These are phyloP conservation scores for Lathamus discolor DNA, from an alignment of 2,113 vertebrate genomes.

Conservation along the genomic window DNA sequence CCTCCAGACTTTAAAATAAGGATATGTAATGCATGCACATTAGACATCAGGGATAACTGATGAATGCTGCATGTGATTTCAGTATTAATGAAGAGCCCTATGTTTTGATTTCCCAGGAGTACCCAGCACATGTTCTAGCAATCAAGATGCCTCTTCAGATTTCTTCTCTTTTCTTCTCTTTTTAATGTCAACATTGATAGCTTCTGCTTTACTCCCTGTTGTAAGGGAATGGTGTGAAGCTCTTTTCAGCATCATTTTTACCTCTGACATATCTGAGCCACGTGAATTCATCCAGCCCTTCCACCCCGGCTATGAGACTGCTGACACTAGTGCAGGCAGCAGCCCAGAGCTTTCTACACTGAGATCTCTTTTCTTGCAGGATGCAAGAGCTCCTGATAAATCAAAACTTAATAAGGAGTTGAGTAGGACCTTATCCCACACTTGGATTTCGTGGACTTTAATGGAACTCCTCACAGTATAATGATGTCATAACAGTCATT, in stretches of 20 bases:
- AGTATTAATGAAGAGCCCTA: slow-evolving; percentile 27
- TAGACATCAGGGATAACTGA: not conserved
- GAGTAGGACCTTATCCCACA: not conserved
- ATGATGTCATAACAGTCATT: not conserved
- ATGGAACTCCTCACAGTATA: not conserved
- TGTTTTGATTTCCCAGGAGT: slow-evolving; percentile 42
- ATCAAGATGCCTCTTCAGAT: slow-evolving; percentile 31
- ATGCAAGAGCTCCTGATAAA: not conserved
- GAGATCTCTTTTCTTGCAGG: not conserved
- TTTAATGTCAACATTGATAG: not conserved
- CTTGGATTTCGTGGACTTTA: not conserved
- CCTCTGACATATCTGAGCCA: not conserved
- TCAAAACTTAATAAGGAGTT: slow-evolving; percentile 24
- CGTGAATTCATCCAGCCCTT: not conserved
- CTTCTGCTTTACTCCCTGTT: not conserved
- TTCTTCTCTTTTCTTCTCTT: not conserved
- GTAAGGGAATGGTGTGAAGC: not conserved
- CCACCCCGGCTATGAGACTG: not conserved
- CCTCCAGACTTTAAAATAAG: not conserved
- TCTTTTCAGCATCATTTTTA: not conserved
- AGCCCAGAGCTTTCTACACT: not conserved
- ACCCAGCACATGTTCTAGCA: not conserved
- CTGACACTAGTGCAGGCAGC: not conserved
- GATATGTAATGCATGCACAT: not conserved
- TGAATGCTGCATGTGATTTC: slow-evolving; percentile 13